Conservation (phyloP, 2,888 invertebrate species). For the Dorcus hopei region DNA sequence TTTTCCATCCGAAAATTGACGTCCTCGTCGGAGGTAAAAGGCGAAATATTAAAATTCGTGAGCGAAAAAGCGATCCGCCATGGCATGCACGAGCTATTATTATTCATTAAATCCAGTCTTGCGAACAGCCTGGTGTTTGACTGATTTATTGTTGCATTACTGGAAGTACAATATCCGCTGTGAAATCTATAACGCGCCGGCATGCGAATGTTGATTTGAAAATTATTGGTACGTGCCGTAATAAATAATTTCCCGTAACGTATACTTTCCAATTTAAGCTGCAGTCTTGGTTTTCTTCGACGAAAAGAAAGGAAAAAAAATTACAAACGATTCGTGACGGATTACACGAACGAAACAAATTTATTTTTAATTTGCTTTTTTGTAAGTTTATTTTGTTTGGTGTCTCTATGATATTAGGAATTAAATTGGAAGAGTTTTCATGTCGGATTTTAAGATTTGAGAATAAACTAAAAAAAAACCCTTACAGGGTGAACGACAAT, state of each 20-base stretch:
- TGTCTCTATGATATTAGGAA: too few relatives aligned
- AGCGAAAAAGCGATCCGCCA: neutral
- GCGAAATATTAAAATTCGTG: neutral
- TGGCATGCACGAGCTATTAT: neutral
- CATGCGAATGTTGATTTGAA: slow-evolving; percentile 2
- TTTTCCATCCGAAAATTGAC: too few relatives aligned
- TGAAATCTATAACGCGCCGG: slow-evolving; percentile 3
- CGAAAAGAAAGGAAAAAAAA: too few relatives aligned
- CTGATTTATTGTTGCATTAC: slow-evolving; percentile 14
- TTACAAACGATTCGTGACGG: too few relatives aligned
- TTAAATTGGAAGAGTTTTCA: too few relatives aligned
- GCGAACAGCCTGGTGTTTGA: slow-evolving; percentile 11
- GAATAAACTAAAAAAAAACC: too few relatives aligned
- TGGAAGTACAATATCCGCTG: slow-evolving; percentile 10
- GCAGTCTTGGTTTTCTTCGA: too few relatives aligned
- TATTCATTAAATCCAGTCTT: slow-evolving; percentile 13
- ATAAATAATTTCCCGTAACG: neutral
- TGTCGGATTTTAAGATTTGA: too few relatives aligned
- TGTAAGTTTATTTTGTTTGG: too few relatives aligned
- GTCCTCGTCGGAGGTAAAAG: neutral
- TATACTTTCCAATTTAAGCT: neutral
- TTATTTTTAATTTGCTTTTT: too few relatives aligned
- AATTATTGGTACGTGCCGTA: neutral
- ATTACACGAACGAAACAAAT: too few relatives aligned
- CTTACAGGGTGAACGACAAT: too few relatives aligned